Conservation (phyloP, 2,888 invertebrate genomes). For the Trissoscelio sp. region DNA sequence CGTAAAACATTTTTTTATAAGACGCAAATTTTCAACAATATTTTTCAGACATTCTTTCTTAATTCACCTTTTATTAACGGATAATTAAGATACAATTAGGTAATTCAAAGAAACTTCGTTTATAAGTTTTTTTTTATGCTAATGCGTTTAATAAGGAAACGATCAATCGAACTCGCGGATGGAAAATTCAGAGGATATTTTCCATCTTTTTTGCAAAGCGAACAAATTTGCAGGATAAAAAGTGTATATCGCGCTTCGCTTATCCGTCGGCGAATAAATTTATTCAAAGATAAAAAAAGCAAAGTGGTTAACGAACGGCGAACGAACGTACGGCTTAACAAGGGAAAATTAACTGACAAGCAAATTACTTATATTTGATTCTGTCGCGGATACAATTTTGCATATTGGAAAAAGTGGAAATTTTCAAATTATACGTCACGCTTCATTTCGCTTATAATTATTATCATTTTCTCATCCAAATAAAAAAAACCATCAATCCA, state of each 20-base stretch:
- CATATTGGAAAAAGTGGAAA: conserved; percentile 38
- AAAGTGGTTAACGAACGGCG: conserved; percentile 43
- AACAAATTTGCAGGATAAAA: conserved; percentile 29
- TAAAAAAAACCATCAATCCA: too few species aligned
- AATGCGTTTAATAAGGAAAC: neutral
- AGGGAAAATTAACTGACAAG: conserved; percentile 52
- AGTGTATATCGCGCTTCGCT: conserved; percentile 32
- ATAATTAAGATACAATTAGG: too few species aligned
- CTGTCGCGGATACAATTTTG: conserved; percentile 22
- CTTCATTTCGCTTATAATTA: conserved; percentile 26
- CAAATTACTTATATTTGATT: conserved; percentile 50
- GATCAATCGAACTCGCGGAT: neutral
- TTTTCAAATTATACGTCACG: conserved; percentile 38
- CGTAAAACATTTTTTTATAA: too few species aligned
- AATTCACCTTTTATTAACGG: too few species aligned
- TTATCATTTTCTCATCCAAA: neutral
- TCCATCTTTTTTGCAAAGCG: neutral
- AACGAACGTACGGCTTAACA: conserved; percentile 42
- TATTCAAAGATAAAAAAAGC: conserved; percentile 47
- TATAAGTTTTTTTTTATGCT: neutral
- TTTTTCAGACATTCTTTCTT: too few species aligned
- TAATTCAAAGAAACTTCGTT: too few species aligned
- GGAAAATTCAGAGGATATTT: conserved; percentile 13
- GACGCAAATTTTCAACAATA: too few species aligned
- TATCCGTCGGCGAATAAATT: conserved; percentile 36